Base-by-base conservation (phyloP, 2,113 vertebrate species). In the Pituophis catenifer region DNA sequence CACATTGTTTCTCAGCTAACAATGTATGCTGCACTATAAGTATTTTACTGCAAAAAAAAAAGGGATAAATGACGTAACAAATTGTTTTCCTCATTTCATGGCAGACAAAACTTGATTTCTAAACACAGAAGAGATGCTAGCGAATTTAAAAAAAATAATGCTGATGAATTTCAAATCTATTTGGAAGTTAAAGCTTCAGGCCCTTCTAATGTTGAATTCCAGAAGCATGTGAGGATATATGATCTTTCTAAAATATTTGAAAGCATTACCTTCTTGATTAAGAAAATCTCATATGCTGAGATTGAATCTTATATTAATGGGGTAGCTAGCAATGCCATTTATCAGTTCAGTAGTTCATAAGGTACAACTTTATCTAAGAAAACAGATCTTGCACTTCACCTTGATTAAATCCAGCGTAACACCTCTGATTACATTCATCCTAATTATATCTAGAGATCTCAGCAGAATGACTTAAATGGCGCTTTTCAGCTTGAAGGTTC, bases 51-150 rank as follows among this genome's bases (percentile, higher is more conserved):
- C 88, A 70, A 54, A 87, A 86, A 38, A 38, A 29, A 70, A 9
- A 91, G 2, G 33, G 62, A 58, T 88, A 55, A 12, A 0, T 0
- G 1, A 0, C 89, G 87, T 62, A 13, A 12, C 10, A 0, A 62
- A 19, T 13, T 54, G 75, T 81, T 81, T 81, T 44, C 75, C 75
- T 44, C 19, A 44, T 81, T 44, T 81, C 19, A 81, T 81, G 33
- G 5, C 62, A 62, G 21, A 62, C 21, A 50, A 26, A 0, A 0
- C 0, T 90, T 23, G 50, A 12, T 17, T 62, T 93, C 21, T 75
- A 33, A 62, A 70, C 12, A 92, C 21, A 88, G 48, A 24, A 88
- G 26, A 88, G 17, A 50, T 15, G 59, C 29, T 38, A 50, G 19
- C 26, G 15, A 86, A 86, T 59, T 50, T 48, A 48, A 75, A 52